Percentiles rank a stretch among this genome's conserved stretches.
These are phyloP conservation scores for Falco rusticolus DNA, from an alignment of 2,797 vertebrate species.

Conservation along the genomic window DNA sequence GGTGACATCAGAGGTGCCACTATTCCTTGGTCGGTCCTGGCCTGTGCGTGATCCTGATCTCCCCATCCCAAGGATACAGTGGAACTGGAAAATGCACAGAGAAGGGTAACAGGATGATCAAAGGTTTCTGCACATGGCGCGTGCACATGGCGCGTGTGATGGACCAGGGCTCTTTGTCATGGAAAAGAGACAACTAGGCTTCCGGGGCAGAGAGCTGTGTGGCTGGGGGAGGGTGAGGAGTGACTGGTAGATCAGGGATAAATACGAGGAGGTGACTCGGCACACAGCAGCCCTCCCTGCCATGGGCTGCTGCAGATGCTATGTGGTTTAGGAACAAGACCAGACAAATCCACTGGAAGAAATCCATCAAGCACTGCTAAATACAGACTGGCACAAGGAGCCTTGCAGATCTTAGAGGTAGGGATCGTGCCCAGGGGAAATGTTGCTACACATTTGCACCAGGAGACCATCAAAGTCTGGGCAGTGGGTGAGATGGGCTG, in stretches of 20 bases:
- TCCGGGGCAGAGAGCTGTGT: neutral
- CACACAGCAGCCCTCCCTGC: neutral
- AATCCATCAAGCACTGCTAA: neutral
- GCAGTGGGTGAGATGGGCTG: neutral
- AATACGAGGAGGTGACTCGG: neutral
- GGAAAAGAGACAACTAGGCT: neutral
- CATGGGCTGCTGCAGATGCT: neutral
- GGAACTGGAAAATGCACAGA: neutral
- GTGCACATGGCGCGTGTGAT: fast-evolving
- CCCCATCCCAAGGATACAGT: neutral
- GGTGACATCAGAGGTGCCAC: neutral
- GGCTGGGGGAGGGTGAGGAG: neutral
- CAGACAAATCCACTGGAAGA: neutral
- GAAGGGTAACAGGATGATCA: neutral
- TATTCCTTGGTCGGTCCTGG: neutral
- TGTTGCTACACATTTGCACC: neutral
- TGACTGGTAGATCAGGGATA: neutral
- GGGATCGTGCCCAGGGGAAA: fast-evolving
- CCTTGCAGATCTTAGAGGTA: neutral
- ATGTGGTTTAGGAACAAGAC: neutral
- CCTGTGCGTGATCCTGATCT: neutral
- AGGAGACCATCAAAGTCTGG: neutral
- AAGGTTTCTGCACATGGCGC: neutral
- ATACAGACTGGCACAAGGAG: neutral
- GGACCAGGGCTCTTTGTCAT: neutral